Evolutionary conservation across 2,113 vertebrate genomes (phyloP), one percentile per base, ranked within the genome.

Genomic region (Oncorhynchus tshawytscha): DNA sequence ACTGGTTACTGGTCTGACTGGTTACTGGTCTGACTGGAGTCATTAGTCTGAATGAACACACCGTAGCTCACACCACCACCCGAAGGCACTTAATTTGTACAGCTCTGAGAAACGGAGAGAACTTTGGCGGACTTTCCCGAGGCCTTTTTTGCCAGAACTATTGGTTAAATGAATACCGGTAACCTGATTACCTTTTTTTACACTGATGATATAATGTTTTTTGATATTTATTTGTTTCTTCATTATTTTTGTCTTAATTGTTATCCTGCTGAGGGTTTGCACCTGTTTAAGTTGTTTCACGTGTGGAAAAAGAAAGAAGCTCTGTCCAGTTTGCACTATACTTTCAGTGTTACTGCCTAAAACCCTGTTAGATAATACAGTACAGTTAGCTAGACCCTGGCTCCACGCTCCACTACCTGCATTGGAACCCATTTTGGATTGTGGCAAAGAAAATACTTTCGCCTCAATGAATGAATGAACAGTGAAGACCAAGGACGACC

Each of bases 161-260:
- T 96, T 98, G 96, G 95, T 97, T 96, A 96, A 97, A 96, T 82
- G 80, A 92, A 95, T 27, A 45, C 9, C 9, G 8, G 39, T 96
- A 96, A 98, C 95, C 96, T 95, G 94, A 94, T 96, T 96, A 97
- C 95, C 95, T 98, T 98, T 93, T 93, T 97, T 96, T 98, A 99
- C 96, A 97, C 95, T 96, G 96, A 98, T 96, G 93, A 81, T 95
- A 83, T 86, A 88, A 90, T 79, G 94, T 95, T 94, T 97, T 99
- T 98, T 97, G 95, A 98, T 99, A 97, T 99, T 99, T 98, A 97
- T 98, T 98, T 94, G 39, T 99, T 98, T 95, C 95, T 96, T 95
- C 96, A 96, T 96, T 95, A 81, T 73, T 73, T 95, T 95, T 94
- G 95, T 97, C 94, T 95, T 95, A 80, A 96, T 95, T 95, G 96